Base-by-base conservation (phyloP, 1,140 invertebrate species). In the Caerostris darwini region DNA sequence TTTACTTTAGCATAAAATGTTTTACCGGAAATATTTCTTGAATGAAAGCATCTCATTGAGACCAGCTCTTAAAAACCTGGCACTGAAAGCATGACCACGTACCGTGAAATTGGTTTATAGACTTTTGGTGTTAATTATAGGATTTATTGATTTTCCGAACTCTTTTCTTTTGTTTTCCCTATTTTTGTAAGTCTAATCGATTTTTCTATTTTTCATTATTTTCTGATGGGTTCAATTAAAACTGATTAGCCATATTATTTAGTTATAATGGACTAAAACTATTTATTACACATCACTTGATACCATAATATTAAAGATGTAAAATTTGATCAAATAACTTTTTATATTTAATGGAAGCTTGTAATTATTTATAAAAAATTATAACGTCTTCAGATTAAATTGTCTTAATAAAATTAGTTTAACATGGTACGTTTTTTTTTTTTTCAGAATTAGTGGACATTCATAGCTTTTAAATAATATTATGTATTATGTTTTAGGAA, bases 61-160 rank as follows among this genome's bases (percentile, higher is more conserved):
- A 12, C 12, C 34, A 50, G 10, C 54, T 34, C 54, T 19, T n/a
- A 59, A 85, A 85, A 85, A 85, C 7, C 50, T 17, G 10, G 17
- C 83, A 57, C 17, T 56, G 34, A 85, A 34, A 50, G 71, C 53
- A 64, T 71, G 53, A 2, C 19, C 7, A 56, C 88, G n/a, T 19
- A 59, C 53, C 88, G 67, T 90, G 88, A 90, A 90, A 90, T 90
- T 90, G 57, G 53, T 90, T 69, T 90, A 90, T 90, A 90, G 67
- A 58, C 88, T 90, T 90, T 77, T 71, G 67, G 88, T 71, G 88
- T 77, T 90, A 90, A 90, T 90, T 90, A 90, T 90, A 64, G 88
- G 88, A 6, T 77, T 57, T 77, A 90, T 90, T 71, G 88, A 90
- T 90, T 90, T 90, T 77, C 67, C 7, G 53, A 54, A 58, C n/a